Evolutionary conservation across 2,888 invertebrate genomes (phyloP).

Genomic region (Cryptocheilus praepositus): DNA sequence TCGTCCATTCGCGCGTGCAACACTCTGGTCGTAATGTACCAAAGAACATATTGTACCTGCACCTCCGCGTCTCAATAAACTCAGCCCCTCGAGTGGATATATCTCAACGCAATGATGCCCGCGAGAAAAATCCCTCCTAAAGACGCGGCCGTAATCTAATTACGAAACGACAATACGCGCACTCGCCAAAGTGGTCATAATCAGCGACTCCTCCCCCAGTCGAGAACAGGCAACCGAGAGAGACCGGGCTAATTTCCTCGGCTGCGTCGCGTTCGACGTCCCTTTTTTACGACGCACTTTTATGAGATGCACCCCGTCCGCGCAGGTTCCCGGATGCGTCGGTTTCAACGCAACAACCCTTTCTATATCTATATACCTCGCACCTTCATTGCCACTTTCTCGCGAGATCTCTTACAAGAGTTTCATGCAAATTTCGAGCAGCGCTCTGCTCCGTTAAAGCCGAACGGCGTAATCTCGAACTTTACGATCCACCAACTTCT

Average conservation of each 20-base stretch:
- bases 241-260: slow-evolving; percentile 23
- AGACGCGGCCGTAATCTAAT: too few relatives aligned
- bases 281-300: slow-evolving; percentile 25
- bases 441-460: slow-evolving; percentile 35
- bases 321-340: slow-evolving; percentile 18
- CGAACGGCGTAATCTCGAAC: slow-evolving; percentile 44
- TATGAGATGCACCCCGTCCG: slow-evolving; percentile 8
- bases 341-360: slow-evolving; percentile 29
- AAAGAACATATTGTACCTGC: too few relatives aligned
- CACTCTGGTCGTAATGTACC: too few relatives aligned
- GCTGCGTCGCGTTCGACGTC: slow-evolving; percentile 19
- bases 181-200: too few relatives aligned
- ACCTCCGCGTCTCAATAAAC: too few relatives aligned
- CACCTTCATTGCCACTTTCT: slow-evolving; percentile 40
- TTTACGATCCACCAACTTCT: slow-evolving; percentile 46
- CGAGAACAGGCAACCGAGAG: slow-evolving; percentile 3
- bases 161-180: too few relatives aligned
- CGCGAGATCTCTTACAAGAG: slow-evolving; percentile 32
- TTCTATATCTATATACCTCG: slow-evolving; percentile 31
- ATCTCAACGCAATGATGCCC: too few relatives aligned
- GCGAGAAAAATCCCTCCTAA: too few relatives aligned
- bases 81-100: too few relatives aligned
- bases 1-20: too few relatives aligned
- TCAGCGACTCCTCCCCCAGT: too few relatives aligned
- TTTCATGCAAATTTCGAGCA: slow-evolving; percentile 42